Evolutionary conservation across 2,797 vertebrate genomes (phyloP), one percentile per base, ranked within the genome.

Genomic region (Tragopan temminckii): DNA sequence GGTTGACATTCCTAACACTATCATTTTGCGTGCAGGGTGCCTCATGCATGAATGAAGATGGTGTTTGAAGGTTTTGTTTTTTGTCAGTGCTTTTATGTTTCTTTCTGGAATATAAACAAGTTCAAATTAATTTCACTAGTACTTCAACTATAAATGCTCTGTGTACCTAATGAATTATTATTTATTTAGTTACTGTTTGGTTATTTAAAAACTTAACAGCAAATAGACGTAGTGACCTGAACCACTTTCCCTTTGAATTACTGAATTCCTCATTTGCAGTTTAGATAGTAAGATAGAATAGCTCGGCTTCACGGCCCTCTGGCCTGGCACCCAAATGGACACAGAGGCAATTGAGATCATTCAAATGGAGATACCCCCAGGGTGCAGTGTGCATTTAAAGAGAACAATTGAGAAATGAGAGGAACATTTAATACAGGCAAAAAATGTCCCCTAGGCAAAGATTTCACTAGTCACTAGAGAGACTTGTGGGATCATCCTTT

Each of bases 151-250:
- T 52, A 88, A 86, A 95, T 83, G 84, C 95, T 94, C 69, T 85
- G 52, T 83, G 84, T 88, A 83, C 68, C 72, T 95, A 94, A 96
- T 94, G 97, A 96, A 97, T 97, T 95, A 94, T 79, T 80, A 87
- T 96, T 96, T 94, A 94, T 95, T 96, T 95, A 87, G 87, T 87
- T 88, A 93, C 85, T 95, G 46, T 92, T 96, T 67, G 42, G 6
- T 95, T 96, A 91, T 94, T 97, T 96, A 89, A 92, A 80, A 76
- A 77, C 75, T 96, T 96, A 71, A 84, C 88, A 89, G 80, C 64
- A 94, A 93, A 76, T 62, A 36, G 31, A 66, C 7, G 53, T 80
- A 88, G 70, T 85, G 91, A 94, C 85, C 94, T 63, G 11, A 70
- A 83, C 87, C 74, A 67, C 79, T 81, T 66, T 92, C 95, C 72